Conservation (phyloP, 2,113 vertebrate genomes). For the western clawed frog (Xenopus tropicalis) region DNA sequence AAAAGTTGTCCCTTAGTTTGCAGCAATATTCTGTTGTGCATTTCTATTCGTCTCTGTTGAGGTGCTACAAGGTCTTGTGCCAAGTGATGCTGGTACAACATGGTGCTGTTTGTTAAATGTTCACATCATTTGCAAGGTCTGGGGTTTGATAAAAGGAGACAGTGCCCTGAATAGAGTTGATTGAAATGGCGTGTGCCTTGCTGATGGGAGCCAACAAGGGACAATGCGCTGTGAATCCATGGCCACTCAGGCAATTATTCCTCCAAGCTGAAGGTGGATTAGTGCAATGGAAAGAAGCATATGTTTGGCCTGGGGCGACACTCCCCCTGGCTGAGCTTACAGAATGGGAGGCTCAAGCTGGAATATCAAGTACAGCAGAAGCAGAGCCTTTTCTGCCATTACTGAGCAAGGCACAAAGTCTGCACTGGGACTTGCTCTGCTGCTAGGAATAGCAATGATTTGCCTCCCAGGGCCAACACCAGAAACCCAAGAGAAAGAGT, state of each 20-base stretch:
- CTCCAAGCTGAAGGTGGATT: slow-evolving; percentile 99
- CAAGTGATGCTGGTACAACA: slow-evolving; percentile 56
- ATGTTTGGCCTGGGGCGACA: slow-evolving; percentile 99
- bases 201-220: slow-evolving; percentile 97
- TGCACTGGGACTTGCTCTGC: slow-evolving; percentile 8
- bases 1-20: too few species aligned
- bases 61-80: slow-evolving; percentile 25
- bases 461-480: background rate
- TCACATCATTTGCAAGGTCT: slow-evolving; percentile 72
- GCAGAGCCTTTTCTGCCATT: slow-evolving; percentile 50
- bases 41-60: background rate
- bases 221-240: slow-evolving; percentile 96
- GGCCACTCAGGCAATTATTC: slow-evolving; percentile 99
- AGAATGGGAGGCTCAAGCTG: slow-evolving; percentile 84
- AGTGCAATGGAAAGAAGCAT: slow-evolving; percentile 99
- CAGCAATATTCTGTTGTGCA: too few species aligned
- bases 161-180: slow-evolving; percentile 84
- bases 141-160: slow-evolving; percentile 87
- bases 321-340: slow-evolving; percentile 96
- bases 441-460: slow-evolving; percentile 1
- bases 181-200: slow-evolving; percentile 99
- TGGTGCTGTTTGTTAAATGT: slow-evolving; percentile 70
- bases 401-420: background rate
- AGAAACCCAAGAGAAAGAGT: background rate
- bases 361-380: slow-evolving; percentile 81